Percentiles rank a stretch among this genome's conserved stretches.
phyloP scores from a whole-genome alignment of 2,797 vertebrate genomes.

The Micromesistius poutassou region DNA sequence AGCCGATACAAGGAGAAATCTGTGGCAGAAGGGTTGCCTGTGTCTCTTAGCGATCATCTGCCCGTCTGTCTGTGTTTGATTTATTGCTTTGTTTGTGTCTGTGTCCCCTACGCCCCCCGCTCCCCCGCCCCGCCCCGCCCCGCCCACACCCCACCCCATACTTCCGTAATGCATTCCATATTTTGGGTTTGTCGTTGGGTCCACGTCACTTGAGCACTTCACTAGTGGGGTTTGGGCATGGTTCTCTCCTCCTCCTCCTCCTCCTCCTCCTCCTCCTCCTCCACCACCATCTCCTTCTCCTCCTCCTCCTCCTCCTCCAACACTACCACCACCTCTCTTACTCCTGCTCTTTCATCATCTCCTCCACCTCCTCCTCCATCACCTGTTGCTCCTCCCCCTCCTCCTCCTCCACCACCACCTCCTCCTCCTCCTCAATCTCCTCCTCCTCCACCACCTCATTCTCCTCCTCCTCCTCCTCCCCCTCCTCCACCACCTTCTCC shows the following conservation, averaged over 20 bases:
- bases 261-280: too few relatives aligned
- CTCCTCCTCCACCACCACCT: neutral
- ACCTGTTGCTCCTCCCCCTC: neutral
- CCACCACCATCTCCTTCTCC: too few relatives aligned
- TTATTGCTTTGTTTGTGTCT: conserved; percentile 79
- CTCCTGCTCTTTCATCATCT: too few relatives aligned
- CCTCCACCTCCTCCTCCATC: neutral
- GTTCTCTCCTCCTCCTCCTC: neutral
- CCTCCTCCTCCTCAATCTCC: neutral
- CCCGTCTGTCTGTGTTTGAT: conserved; percentile 65
- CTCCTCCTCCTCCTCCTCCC: neutral
- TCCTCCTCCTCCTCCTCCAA: too few relatives aligned
- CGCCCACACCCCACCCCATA: neutral
- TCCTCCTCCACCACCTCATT: neutral
- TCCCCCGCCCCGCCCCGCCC: too few relatives aligned
- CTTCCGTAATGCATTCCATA: conserved; percentile 75
- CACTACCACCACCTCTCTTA: conserved; percentile 26
- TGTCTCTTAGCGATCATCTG: conserved; percentile 64
- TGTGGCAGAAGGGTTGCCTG: conserved; percentile 64
- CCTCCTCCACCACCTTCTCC: neutral
- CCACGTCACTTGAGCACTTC: conserved; percentile 26
- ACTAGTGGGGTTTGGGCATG: neutral
- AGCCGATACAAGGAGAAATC: conserved; percentile 49
- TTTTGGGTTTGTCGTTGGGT: conserved; percentile 60
- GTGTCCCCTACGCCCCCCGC: conserved; percentile 57